phyloP scores from a whole-genome alignment of 2,888 invertebrate species.

The Anaspis maculata region DNA sequence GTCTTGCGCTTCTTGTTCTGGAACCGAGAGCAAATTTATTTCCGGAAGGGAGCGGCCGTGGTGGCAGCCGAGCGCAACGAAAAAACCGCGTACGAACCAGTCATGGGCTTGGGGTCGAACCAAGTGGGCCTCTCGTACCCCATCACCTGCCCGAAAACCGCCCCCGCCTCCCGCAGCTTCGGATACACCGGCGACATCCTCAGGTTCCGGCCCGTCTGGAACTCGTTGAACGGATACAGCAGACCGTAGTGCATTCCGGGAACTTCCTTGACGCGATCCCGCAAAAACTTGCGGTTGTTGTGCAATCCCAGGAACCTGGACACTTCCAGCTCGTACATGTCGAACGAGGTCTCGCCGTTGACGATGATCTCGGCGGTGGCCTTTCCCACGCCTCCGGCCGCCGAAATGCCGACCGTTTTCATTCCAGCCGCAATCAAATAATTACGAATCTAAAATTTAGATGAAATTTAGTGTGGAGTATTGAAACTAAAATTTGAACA shows the following conservation, averaged over 20 bases:
- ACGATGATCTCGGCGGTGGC: conserved; percentile 82
- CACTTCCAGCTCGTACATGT: conserved; percentile 84
- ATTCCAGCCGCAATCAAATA: conserved; percentile 92
- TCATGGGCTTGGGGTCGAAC: conserved; percentile 55
- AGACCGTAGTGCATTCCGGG: conserved; percentile 82
- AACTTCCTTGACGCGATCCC: conserved; percentile 86
- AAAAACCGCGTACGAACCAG: neutral
- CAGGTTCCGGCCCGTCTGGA: conserved; percentile 78
- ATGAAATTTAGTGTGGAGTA: neutral
- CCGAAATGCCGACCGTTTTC: conserved; percentile 92
- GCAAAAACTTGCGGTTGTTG: conserved; percentile 86
- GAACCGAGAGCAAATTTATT: too few species aligned
- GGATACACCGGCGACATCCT: conserved; percentile 94
- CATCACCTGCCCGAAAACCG: conserved; percentile 95
- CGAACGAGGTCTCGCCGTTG: conserved; percentile 69
- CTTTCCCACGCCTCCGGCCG: conserved; percentile 91
- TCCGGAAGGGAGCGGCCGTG: too few species aligned
- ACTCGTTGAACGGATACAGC: conserved; percentile 79
- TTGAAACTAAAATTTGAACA: conserved; percentile 2
- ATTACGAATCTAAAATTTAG: conserved; percentile 59
- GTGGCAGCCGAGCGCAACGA: too few species aligned
- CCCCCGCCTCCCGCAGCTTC: conserved; percentile 80
- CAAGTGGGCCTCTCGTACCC: conserved; percentile 94
- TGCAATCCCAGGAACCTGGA: conserved; percentile 86
- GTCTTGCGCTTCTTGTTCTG: conserved; percentile 29